Evolutionary conservation across 2,888 invertebrate species (phyloP), one percentile per base, ranked within the genome.

Genomic region (Dasysyrphus albostriatus): DNA sequence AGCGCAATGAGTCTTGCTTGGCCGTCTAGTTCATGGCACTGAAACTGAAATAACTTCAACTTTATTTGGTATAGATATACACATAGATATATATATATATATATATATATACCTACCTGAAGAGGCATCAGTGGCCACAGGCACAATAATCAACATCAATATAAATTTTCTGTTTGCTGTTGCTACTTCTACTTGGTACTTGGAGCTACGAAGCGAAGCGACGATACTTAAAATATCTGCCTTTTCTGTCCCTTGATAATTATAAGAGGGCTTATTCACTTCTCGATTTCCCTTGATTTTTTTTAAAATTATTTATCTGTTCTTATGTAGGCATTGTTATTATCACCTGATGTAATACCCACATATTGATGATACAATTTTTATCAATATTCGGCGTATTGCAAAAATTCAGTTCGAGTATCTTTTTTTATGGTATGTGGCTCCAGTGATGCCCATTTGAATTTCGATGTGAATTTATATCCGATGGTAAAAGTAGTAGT

Each of bases 231-330:
- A 32, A 32, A 19, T 65, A 42, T 73, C 69, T 74, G 34, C 56
- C 44, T 61, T 47, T 49, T 39, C 77, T 58, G 76, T 78, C 81
- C 77, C 70, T 77, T 77, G 80, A 65, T 72, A 77, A 75, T 76
- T 47, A 54, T 78, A 19, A 37, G 61, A 82, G 77, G 85, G 77
- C 70, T 69, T 78, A 58, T 82, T 74, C 44, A 87, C 85, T 87
- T 87, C 85, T 87, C 82, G 65, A 73, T 78, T 87, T 82, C 37
- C 74, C 82, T 77, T 49, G 24, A 44, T 19, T 5, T 34, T n/a
- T 65, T 9, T 12, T 32, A 10, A n/a, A 7, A 16, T 65, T 56
- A 16, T 37, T 24, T 72, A 10, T 54, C 9, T 42, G 67, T 12
- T 10, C 39, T 77, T 42, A 54, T 34, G 54, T 16, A 16, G 12